A percentile compares a stretch with the other conserved stretches of the same genome.
phyloP scores from a whole-genome alignment of 2,888 invertebrate species.

The Conistra vaccinii region DNA sequence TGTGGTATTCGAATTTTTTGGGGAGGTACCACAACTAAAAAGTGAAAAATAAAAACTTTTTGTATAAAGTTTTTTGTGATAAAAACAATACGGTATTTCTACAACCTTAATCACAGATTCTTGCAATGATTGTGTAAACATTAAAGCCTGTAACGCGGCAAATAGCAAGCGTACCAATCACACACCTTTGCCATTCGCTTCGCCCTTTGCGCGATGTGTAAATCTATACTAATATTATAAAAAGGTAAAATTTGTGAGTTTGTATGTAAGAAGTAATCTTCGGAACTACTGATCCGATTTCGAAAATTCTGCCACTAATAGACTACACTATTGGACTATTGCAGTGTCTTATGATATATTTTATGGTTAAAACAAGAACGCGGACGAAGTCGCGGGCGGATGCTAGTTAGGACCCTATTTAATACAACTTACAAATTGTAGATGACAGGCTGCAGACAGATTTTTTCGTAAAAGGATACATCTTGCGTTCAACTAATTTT shows the following conservation, averaged over 20 bases:
- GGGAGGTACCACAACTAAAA: too few relatives aligned
- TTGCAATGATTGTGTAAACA: conserved; percentile 30
- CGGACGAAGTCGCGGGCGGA: too few relatives aligned
- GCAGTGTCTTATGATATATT: neutral
- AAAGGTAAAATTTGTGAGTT: neutral
- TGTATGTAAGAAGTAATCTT: too few relatives aligned
- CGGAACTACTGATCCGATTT: neutral
- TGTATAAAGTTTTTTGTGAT: too few relatives aligned
- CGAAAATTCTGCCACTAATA: neutral
- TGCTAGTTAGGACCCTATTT: too few relatives aligned
- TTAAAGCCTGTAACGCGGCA: conserved; percentile 1
- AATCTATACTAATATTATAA: neutral
- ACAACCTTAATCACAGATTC: conserved; percentile 15
- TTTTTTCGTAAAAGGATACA: too few relatives aligned
- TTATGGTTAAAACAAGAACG: neutral
- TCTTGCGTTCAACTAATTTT: too few relatives aligned
- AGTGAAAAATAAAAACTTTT: too few relatives aligned
- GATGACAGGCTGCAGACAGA: too few relatives aligned
- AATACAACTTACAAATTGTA: too few relatives aligned
- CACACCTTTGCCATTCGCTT: neutral
- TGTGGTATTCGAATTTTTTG: too few relatives aligned
- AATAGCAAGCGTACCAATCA: conserved; percentile 2
- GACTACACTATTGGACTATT: neutral
- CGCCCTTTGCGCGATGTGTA: neutral
- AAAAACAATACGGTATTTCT: neutral